These are phyloP conservation scores for Lytechinus pictus DNA, from an alignment of 35 echinoderm and acorn worm genomes.

Conservation along the genomic window DNA sequence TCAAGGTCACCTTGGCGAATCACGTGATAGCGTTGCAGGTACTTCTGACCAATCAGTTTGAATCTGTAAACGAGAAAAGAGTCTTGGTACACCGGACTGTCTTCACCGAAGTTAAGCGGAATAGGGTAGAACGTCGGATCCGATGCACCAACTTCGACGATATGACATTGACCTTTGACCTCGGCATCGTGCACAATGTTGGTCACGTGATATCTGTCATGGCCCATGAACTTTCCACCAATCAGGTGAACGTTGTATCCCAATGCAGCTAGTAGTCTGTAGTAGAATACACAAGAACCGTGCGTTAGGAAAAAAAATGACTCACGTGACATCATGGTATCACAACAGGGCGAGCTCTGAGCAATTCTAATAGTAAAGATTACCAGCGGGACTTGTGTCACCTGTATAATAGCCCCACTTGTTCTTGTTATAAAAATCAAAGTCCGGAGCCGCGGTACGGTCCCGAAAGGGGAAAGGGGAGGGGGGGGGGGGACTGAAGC, in stretches of 20 bases:
- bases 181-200: not conserved
- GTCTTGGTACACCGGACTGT: slow-evolving; percentile 34
- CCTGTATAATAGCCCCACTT: too few species aligned
- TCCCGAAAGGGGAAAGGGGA: too few species aligned
- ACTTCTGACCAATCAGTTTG: not conserved
- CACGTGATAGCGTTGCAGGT: not conserved
- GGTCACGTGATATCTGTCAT: not conserved
- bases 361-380: too few species aligned
- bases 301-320: not conserved
- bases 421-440: too few species aligned
- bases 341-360: too few species aligned
- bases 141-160: slow-evolving; percentile 36
- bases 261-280: not conserved
- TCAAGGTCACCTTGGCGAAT: not conserved
- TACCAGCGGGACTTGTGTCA: too few species aligned
- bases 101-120: not conserved
- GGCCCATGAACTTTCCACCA: not conserved
- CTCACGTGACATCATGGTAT: too few species aligned
- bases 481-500: too few species aligned
- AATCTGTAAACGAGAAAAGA: not conserved
- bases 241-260: slow-evolving; percentile 31
- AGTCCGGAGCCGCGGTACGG: too few species aligned
- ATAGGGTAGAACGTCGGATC: slow-evolving; percentile 34
- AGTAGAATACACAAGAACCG: not conserved
- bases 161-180: slow-evolving; percentile 23